Evolutionary conservation across 2,797 vertebrate genomes (phyloP).

Genomic region (Mormyrus proboscirostris): DNA sequence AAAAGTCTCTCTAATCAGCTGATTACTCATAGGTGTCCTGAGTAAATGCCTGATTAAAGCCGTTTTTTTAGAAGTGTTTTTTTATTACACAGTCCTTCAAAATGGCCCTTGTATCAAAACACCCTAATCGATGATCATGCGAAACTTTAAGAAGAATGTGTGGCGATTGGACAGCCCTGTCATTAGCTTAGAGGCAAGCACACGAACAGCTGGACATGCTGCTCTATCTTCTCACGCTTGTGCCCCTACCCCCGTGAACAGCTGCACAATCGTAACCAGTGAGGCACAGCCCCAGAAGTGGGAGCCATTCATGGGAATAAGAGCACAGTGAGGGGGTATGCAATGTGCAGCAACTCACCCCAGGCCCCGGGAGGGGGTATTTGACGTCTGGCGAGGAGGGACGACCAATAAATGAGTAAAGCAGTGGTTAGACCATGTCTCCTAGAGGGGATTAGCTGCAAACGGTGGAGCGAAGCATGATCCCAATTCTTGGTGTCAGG

Average conservation of each 20-base stretch:
- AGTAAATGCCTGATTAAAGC: neutral
- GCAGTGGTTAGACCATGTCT: slow-evolving; percentile 15
- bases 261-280: neutral
- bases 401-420: slow-evolving; percentile 6
- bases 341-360: neutral
- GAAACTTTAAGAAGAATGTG: neutral
- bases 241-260: neutral
- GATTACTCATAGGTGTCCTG: neutral
- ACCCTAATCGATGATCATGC: neutral
- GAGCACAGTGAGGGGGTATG: neutral
- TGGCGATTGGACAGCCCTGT: neutral
- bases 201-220: neutral
- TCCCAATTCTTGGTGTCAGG: slow-evolving; percentile 26
- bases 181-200: neutral
- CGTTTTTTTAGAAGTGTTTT: neutral
- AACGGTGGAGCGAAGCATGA: slow-evolving; percentile 15
- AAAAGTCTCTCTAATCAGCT: neutral
- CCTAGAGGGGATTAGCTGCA: slow-evolving; percentile 22
- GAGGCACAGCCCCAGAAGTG: neutral
- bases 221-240: neutral
- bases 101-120: neutral
- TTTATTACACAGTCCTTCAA: neutral
- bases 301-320: neutral
- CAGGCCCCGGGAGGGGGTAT: neutral
- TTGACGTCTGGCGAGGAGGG: neutral